These are phyloP conservation scores for Periophthalmodon schlosseri DNA, from an alignment of 2,113 vertebrate genomes.

Conservation along the genomic window DNA sequence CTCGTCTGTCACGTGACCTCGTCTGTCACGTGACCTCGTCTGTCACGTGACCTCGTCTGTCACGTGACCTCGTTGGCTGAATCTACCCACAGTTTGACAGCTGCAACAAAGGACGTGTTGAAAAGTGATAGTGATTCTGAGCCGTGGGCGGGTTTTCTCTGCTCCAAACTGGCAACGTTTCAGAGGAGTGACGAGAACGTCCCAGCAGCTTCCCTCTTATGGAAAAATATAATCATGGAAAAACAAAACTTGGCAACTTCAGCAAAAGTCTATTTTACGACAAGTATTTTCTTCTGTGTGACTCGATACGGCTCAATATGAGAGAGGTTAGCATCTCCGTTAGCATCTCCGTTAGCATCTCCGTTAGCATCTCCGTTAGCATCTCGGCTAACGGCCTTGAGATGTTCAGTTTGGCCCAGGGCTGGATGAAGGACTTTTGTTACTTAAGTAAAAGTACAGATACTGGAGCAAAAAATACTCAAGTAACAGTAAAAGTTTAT, in stretches of 20 bases:
- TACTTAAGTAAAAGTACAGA: no score
- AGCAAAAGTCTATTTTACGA: not conserved
- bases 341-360: no score
- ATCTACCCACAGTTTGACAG: slow-evolving; percentile 47
- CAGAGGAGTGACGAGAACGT: slow-evolving; percentile 61
- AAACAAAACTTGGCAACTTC: slow-evolving; percentile 34
- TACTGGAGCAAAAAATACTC: no score
- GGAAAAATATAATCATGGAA: slow-evolving; percentile 44
- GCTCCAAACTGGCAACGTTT: slow-evolving; percentile 53
- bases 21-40: no score
- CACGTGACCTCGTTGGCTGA: slow-evolving; percentile 30
- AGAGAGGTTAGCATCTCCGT: not conserved
- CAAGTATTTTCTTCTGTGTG: not conserved
- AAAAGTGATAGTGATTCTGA: slow-evolving; percentile 19
- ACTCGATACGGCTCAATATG: no score
- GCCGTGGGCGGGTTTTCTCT: slow-evolving; percentile 35
- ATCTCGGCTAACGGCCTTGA: no score
- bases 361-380: no score
- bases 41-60: no score
- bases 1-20: no score
- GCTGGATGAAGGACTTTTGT: no score
- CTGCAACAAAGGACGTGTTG: slow-evolving; percentile 42
- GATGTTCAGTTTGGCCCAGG: no score
- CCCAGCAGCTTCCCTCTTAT: slow-evolving; percentile 18
- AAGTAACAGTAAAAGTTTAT: no score